Evolutionary conservation across 2,888 invertebrate genomes (phyloP), one percentile per base, ranked within the genome.

Genomic region (Cataglyphis cursor): DNA sequence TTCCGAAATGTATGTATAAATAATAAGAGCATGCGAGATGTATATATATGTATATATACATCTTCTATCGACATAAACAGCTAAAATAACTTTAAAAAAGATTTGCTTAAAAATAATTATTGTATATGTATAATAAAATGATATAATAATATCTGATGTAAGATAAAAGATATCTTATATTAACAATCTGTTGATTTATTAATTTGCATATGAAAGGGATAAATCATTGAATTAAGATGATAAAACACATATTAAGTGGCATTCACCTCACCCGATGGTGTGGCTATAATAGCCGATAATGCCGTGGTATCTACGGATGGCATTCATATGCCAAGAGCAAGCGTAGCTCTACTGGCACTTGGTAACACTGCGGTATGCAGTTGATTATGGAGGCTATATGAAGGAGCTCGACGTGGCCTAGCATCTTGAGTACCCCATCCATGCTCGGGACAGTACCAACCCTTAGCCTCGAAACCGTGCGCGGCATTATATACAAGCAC

Each of bases 351-450:
- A 83, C 91, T 90, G 90, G 90, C 88, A 89, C 89, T 85, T 92
- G 90, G 93, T 93, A 94, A 94, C 94, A 94, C 93, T 94, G 94
- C 91, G 94, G 94, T 94, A 94, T 94, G 94, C 94, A 94, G 94
- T 94, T 94, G 94, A 94, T 94, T 94, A 94, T 94, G 93, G 94
- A 94, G 92, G 94, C 94, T 94, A 93, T 94, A 94, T 94, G 93
- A 94, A 94, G 94, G 94, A 93, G 92, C 94, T 93, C 94, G 94
- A 94, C 94, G 94, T 94, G 94, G 94, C 91, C 93, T 90, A 93
- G 94, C 94, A 94, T 94, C 94, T 94, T 94, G 94, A 94, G 94
- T 93, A 94, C 93, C 92, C 92, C 92, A 93, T 93, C 92, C 92
- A 87, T 87, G 87, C 87, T 88, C 89, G 84, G 85, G 83, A 86